Conservation (phyloP, 2,888 invertebrate genomes). For the Caenorhabditis wallacei region DNA sequence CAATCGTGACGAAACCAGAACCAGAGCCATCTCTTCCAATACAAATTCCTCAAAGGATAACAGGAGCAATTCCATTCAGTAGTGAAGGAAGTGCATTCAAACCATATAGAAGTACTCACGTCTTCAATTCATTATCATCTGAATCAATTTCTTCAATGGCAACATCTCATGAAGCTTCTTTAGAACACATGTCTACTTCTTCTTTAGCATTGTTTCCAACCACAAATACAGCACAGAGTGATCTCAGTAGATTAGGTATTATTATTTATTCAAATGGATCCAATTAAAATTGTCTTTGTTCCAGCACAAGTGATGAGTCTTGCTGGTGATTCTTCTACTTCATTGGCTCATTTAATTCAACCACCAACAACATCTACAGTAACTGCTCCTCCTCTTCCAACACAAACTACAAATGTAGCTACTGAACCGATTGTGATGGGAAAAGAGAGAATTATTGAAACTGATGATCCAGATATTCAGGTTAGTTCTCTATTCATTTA, state of each 20-base stretch:
- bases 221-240: constrained; percentile 34
- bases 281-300: background rate
- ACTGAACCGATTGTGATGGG: constrained; percentile 10
- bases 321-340: constrained; percentile 21
- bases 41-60: constrained; percentile 18
- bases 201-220: constrained; percentile 30
- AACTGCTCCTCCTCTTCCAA: background rate
- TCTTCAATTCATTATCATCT: constrained; percentile 51
- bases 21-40: constrained; percentile 20
- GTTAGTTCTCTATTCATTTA: constrained; percentile 19
- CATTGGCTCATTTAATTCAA: background rate
- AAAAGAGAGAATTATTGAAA: constrained; percentile 51
- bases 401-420: background rate
- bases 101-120: constrained; percentile 52
- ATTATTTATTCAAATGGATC: background rate
- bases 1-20: constrained; percentile 31
- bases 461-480: constrained; percentile 66
- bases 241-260: constrained; percentile 47
- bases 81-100: constrained; percentile 57
- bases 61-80: constrained; percentile 13
- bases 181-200: constrained; percentile 47
- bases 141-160: constrained; percentile 46
- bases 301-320: constrained; percentile 46
- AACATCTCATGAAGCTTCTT: constrained; percentile 50
- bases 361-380: background rate